A percentile compares a stretch with the other conserved stretches of the same genome.
Evolutionary conservation across 2,113 vertebrate species (phyloP).

Genomic region (Pterophyllum scalare): DNA sequence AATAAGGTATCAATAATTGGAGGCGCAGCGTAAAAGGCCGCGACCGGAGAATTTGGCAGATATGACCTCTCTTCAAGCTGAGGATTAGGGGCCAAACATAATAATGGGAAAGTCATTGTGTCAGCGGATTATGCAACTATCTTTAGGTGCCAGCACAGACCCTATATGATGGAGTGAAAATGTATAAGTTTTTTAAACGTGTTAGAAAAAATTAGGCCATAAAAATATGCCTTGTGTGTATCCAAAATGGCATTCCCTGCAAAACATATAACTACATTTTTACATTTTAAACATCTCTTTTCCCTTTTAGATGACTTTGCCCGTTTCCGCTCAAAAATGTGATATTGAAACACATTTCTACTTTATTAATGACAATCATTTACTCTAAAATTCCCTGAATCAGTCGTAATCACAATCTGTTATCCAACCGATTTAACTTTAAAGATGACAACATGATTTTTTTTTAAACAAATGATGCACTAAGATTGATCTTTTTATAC

Average conservation of each 20-base stretch:
- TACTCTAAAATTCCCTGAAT: background rate
- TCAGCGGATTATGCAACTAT: constrained; percentile 74
- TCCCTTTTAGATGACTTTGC: background rate
- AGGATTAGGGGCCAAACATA: constrained; percentile 62
- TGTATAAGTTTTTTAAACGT: constrained; percentile 11
- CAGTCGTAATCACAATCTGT: background rate
- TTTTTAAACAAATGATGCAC: constrained; percentile 4
- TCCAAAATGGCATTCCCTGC: background rate
- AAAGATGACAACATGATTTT: constrained; percentile 5
- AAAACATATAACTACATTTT: background rate
- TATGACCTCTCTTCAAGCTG: constrained; percentile 71
- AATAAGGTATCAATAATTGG: constrained; percentile 76
- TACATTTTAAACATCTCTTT: background rate
- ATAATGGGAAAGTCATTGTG: constrained; percentile 71
- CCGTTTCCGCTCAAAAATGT: background rate
- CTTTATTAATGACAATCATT: background rate
- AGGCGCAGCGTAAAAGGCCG: constrained; percentile 31
- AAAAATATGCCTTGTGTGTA: background rate
- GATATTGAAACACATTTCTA: background rate
- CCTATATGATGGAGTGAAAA: constrained; percentile 34
- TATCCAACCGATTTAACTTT: constrained; percentile 38
- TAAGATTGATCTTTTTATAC: constrained; percentile 9
- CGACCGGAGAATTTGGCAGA: constrained; percentile 60
- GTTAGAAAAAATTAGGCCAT: background rate
- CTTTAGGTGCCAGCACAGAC: constrained; percentile 54